Evolutionary conservation across 1,140 invertebrate species (phyloP), one percentile per base, ranked within the genome.

Genomic region (Homarus americanus): DNA sequence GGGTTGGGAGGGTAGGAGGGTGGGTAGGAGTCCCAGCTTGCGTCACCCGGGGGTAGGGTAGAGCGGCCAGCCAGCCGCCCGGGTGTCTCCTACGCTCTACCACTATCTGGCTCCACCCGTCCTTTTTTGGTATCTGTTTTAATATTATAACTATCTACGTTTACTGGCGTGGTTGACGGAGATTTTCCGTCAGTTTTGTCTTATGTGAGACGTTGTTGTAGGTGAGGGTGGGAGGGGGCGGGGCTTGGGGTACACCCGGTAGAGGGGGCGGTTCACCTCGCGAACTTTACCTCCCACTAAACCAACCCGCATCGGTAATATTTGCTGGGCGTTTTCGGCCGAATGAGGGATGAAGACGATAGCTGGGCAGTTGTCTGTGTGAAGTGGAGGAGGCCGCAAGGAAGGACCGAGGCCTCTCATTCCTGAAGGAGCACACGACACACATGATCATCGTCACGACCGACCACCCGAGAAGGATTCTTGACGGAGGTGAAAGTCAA

Each of bases 331-430:
- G 87, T 89, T 89, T 88, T 89, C 87, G 87, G 87, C 58, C 87
- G 87, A 89, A 82, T 89, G 78, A 82, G 66, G 87, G 87, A 89
- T 89, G 87, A 89, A 89, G 87, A 89, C 87, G 87, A 89, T 89
- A 89, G 87, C 40, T 75, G 78, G 87, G 87, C 87, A 89, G 87
- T 89, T 89, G 87, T 89, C 58, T 89, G 87, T 89, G 87, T 89
- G 87, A 89, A 89, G 87, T 89, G 87, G 78, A 89, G 10, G 87
- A 89, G 87, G 41, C 78, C 78, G 49, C 78, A 89, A 89, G 87
- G 87, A 89, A 58, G 85, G 32, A 87, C 73, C 75, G 32, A 40
- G 44, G 49, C 53, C 85, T 87, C 85, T 87, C 73, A 40, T 32
- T 12, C 69, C 49, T 53, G 28, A 24, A 63, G 80, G 24, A 53